Conservation (phyloP, 2,888 invertebrate species). For the Tetanocera ferruginea region DNA sequence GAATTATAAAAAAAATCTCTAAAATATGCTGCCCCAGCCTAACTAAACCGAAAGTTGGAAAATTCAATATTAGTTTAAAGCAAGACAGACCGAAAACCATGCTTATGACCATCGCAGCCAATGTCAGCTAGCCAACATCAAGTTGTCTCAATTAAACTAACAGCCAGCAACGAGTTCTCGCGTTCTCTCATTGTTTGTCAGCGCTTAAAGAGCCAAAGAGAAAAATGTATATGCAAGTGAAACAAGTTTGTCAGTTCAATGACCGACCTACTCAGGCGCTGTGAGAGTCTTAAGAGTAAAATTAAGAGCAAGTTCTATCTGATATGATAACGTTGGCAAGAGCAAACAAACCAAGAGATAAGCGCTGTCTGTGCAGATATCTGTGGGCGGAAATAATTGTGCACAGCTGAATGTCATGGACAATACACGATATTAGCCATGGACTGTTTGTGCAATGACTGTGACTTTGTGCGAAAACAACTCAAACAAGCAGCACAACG, state of each 20-base stretch:
- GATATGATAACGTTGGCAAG: slow-evolving; percentile 37
- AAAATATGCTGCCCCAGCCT: no score
- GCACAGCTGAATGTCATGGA: slow-evolving; percentile 51
- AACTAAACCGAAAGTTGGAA: no score
- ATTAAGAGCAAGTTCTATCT: slow-evolving; percentile 14
- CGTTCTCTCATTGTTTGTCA: background rate
- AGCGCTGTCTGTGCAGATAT: slow-evolving; percentile 3
- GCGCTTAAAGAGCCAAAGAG: background rate
- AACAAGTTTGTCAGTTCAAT: slow-evolving; percentile 70
- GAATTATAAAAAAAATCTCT: no score
- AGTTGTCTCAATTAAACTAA: background rate
- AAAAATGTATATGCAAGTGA: slow-evolving; percentile 48
- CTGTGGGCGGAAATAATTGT: background rate
- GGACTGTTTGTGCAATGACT: slow-evolving; percentile 60
- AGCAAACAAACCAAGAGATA: background rate
- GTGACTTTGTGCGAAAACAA: slow-evolving; percentile 49
- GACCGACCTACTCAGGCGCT: slow-evolving; percentile 72
- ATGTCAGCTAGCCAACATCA: background rate
- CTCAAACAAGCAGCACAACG: no score
- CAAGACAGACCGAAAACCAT: slow-evolving; percentile 39
- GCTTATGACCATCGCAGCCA: slow-evolving; percentile 43
- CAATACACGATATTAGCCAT: slow-evolving; percentile 47
- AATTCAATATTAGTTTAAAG: no score
- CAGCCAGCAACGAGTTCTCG: background rate
- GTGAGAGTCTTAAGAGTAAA: slow-evolving; percentile 40